Evolutionary conservation across 2,888 invertebrate genomes (phyloP), one percentile per base, ranked within the genome.

Genomic region (Melanargia galathea): DNA sequence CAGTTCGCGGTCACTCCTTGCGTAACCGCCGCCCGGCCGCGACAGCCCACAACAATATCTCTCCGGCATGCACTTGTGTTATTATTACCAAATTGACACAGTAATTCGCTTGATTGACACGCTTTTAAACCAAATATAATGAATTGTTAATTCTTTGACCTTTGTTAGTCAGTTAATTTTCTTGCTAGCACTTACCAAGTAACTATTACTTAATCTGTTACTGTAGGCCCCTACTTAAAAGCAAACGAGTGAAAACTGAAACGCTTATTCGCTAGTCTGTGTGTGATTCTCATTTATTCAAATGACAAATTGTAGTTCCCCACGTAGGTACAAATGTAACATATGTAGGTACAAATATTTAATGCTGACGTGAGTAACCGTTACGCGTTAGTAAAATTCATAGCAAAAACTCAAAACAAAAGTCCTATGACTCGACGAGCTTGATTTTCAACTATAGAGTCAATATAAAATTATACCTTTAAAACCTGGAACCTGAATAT

Each of bases 41-140:
- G 83, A 86, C 86, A 84, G 89, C 89, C 81, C 82, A 86, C 86
- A 84, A 90, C 90, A 90, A 88, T 89, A 82, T 83, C 76, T 62
- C 49, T 60, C 56, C 63, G 56, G 64, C 68, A 68, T 64, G 65
- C 66, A 63, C 66, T 69, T 65, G 69, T 65, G 51, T 64, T 65
- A 65, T 63, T 66, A 66, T 64, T 66, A 67, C 64, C 59, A 69
- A 66, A 66, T 69, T 68, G 57, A 66, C 66, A 64, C 59, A 62
- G 40, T 38, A 46, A 58, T 57, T 57, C 49, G 49, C 30, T 55
- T 60, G 52, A 67, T 63, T 55, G 60, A 60, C 57, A 65, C 51
- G 62, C 38, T 51, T 67, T 63, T 55, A 63, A 65, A 58, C 45
- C 46, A 46, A 57, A 48, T 26, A 5, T 26, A 26, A 26, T 22